phyloP scores from a whole-genome alignment of 2,113 vertebrate species.

The Acrocephalus kingi region DNA sequence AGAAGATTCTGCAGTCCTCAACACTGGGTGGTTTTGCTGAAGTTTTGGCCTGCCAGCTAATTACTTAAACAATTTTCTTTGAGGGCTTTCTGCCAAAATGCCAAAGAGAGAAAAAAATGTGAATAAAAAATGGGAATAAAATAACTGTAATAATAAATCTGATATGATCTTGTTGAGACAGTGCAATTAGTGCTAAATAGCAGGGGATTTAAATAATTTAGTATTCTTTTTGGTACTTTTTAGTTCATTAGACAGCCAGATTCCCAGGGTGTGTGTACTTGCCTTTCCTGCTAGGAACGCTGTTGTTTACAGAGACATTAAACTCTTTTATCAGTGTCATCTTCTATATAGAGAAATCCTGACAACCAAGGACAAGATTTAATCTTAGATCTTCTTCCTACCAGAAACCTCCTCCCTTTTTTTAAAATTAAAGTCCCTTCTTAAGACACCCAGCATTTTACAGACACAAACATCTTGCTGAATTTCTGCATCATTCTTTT shows the following conservation, averaged over 20 bases:
- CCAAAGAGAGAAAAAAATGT: background rate
- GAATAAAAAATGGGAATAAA: background rate
- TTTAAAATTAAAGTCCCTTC: background rate
- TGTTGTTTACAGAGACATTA: background rate
- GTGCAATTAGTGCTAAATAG: background rate
- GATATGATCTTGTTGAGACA: background rate
- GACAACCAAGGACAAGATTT: background rate
- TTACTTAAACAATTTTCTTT: background rate
- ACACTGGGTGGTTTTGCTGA: background rate
- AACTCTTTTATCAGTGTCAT: background rate
- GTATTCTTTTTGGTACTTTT: background rate
- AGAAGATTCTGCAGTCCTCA: background rate
- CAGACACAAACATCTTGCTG: background rate
- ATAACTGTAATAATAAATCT: background rate
- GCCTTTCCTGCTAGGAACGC: background rate
- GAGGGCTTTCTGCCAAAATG: background rate
- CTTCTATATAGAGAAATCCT: background rate
- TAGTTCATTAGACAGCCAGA: background rate
- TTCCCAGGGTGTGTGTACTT: background rate
- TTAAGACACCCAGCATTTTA: background rate
- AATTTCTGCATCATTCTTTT: background rate
- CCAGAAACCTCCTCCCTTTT: background rate
- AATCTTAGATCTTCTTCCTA: background rate
- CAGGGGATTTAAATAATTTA: slow-evolving; percentile 17
- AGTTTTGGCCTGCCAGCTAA: background rate